Conservation (phyloP, 2,888 invertebrate genomes). For the Eumacrocentrus americanus region DNA sequence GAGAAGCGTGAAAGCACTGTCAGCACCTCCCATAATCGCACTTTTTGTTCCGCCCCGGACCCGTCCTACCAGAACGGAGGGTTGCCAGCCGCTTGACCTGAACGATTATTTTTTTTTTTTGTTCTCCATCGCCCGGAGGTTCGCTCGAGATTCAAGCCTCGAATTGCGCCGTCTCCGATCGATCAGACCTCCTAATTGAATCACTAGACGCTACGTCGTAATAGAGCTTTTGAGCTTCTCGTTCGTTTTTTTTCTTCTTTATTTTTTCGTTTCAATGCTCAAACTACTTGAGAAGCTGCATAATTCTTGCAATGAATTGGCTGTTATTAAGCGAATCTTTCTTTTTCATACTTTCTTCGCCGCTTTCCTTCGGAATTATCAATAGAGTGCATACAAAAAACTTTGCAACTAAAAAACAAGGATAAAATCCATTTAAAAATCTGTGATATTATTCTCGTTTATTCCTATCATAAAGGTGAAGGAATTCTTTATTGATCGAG, state of each 20-base stretch:
- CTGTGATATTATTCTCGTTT: no score
- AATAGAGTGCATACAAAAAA: no score
- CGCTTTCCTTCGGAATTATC: no score
- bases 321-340: no score
- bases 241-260: neutral
- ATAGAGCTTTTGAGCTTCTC: conserved; percentile 6
- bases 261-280: neutral
- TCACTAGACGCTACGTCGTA: conserved; percentile 23
- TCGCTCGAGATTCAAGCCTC: neutral
- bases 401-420: no score
- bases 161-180: conserved; percentile 22
- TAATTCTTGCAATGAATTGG: conserved; percentile 13
- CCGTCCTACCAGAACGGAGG: conserved; percentile 33
- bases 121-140: conserved; percentile 7
- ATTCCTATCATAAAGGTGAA: no score
- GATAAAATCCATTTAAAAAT: no score
- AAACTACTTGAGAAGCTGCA: neutral
- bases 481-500: no score
- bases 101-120: conserved; percentile 18
- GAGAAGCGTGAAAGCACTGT: conserved; percentile 40
- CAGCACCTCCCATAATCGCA: conserved; percentile 54
- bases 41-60: conserved; percentile 51
- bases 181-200: conserved; percentile 25
- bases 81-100: conserved; percentile 20
- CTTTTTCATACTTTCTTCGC: no score